phyloP scores from a whole-genome alignment of 1,140 invertebrate species.

The Eurosta solidaginis region DNA sequence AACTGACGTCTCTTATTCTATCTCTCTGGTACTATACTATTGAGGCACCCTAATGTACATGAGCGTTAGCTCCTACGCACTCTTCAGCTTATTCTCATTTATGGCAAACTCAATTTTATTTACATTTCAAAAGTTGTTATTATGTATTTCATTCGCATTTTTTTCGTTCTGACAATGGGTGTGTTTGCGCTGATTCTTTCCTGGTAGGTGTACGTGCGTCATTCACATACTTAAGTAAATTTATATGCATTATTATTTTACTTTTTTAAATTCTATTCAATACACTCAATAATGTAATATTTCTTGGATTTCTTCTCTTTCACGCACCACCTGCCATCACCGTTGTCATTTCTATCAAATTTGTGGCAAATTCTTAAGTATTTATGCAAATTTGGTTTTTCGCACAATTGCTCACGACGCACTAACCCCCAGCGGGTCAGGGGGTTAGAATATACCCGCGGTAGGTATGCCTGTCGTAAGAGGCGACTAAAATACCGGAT shows the following conservation, averaged over 20 bases:
- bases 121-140: slow-evolving; percentile 22
- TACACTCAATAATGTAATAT: neutral
- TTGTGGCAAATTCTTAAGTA: slow-evolving; percentile 15
- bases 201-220: neutral
- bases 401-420: neutral
- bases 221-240: neutral
- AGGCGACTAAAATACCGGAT: no score
- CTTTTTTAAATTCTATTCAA: neutral
- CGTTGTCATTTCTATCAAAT: neutral
- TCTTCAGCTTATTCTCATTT: neutral
- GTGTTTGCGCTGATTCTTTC: neutral
- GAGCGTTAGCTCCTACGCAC: neutral
- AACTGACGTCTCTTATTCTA: no score
- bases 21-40: no score
- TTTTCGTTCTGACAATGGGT: neutral
- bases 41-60: no score
- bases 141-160: neutral
- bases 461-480: no score
- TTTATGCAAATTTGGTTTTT: slow-evolving; percentile 21
- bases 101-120: slow-evolving; percentile 15
- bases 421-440: no score
- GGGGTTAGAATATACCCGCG: no score
- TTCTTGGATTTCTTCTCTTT: neutral
- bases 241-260: neutral
- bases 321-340: neutral